Evolutionary conservation across 1,140 invertebrate genomes (phyloP).

Genomic region (Drosophila takahashii): DNA sequence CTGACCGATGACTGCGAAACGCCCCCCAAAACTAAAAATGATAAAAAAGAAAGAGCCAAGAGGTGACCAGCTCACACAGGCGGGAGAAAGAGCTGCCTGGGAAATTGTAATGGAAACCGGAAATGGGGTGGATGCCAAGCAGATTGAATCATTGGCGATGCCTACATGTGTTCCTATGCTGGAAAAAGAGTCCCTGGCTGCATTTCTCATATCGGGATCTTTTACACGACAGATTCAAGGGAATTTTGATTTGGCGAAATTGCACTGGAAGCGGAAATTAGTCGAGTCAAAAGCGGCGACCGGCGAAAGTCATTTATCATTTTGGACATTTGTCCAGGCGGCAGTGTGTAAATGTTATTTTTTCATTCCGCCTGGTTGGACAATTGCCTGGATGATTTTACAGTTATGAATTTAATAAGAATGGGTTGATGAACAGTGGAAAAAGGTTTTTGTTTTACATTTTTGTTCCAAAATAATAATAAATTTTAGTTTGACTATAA

Average conservation of each 20-base stretch:
- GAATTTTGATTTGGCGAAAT: slow-evolving; percentile 75
- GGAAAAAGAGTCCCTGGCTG: slow-evolving; percentile 26
- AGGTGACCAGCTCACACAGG: too few relatives aligned
- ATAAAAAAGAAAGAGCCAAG: slow-evolving; percentile 19
- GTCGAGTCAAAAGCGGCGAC: slow-evolving; percentile 38
- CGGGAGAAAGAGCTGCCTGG: slow-evolving; percentile 23
- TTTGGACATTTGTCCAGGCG: slow-evolving; percentile 26
- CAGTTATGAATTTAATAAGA: slow-evolving; percentile 66
- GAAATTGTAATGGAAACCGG: slow-evolving; percentile 74
- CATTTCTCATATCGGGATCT: slow-evolving; percentile 64
- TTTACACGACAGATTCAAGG: slow-evolving; percentile 69
- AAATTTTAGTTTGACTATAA: background rate
- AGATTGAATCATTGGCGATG: slow-evolving; percentile 77
- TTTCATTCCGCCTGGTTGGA: slow-evolving; percentile 6
- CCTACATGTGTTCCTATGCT: slow-evolving; percentile 36
- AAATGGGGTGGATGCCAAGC: slow-evolving; percentile 80
- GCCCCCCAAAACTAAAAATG: slow-evolving; percentile 46
- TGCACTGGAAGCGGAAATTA: slow-evolving; percentile 69
- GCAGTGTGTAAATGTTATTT: slow-evolving; percentile 28
- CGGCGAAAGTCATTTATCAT: slow-evolving; percentile 66
- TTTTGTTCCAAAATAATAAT: too few relatives aligned
- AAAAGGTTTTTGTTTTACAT: background rate
- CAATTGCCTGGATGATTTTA: slow-evolving; percentile 66
- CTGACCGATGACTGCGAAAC: slow-evolving; percentile 74
- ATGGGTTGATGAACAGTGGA: slow-evolving; percentile 29